Evolutionary conservation across 2,113 vertebrate species (phyloP), one percentile per base, ranked within the genome.

Genomic region (Hypocryptadius cinnamomeus): DNA sequence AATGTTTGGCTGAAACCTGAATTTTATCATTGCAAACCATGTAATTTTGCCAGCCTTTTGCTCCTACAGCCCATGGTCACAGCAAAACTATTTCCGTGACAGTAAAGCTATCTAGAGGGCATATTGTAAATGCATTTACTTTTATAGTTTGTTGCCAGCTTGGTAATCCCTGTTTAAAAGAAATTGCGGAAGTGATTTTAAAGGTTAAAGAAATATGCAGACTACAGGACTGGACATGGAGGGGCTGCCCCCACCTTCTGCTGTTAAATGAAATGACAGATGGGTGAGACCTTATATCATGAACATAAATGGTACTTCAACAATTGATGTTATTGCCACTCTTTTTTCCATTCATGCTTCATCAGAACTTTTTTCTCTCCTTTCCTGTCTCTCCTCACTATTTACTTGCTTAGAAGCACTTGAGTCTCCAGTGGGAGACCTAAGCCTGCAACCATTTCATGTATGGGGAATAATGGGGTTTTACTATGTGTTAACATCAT

Each of bases 121-220:
- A 83, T 94, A 94, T 60, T 97, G 96, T 97, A 97, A 97, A 97
- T 51, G 69, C 96, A 95, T 96, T 97, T 95, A 89, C 93, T 97
- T 96, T 93, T 96, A 85, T 61, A 84, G 82, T 94, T 93, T 74
- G 51, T 68, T 94, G 90, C 86, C 94, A 96, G 92, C 87, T 95
- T 96, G 90, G 91, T 95, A 87, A 80, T 97, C 96, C 93, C 60
- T 95, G 82, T 96, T 97, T 97, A 94, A 96, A 96, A 86, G 90
- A 87, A 94, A 70, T 92, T 85, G 88, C 8, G 85, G 94, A 97
- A 96, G 94, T 95, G 90, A 79, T 95, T 97, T 93, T 89, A 94
- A 96, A 95, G 85, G 93, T 96, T 97, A 93, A 92, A 95, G 95
- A 96, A 97, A 96, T 94, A 96, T 90, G 87, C 80, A 90, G 91